A percentile compares a stretch with the other conserved stretches of the same genome.
phyloP scores from a whole-genome alignment of 2,113 vertebrate species.

The Stigmatopora nigra region DNA sequence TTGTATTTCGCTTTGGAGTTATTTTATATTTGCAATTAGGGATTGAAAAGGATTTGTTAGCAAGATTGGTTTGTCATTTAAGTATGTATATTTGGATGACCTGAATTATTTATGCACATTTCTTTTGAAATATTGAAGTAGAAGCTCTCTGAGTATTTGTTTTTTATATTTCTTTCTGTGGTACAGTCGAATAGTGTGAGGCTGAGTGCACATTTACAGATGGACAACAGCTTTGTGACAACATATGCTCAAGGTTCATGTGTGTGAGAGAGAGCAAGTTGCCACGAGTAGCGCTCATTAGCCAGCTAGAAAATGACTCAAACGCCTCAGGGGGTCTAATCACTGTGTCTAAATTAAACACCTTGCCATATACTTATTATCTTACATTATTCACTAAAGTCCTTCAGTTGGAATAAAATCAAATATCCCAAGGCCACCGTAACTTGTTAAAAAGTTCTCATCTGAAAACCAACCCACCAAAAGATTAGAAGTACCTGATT shows the following conservation, averaged over 20 bases:
- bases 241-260: not conserved
- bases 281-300: constrained; percentile 41
- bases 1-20: too few relatives aligned
- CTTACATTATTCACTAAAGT: constrained; percentile 12
- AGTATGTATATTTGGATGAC: too few relatives aligned
- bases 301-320: constrained; percentile 17
- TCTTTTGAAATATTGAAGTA: too few relatives aligned
- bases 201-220: not conserved
- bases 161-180: not conserved
- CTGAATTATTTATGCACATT: too few relatives aligned
- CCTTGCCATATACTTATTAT: constrained; percentile 12
- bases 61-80: too few relatives aligned
- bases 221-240: not conserved
- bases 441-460: too few relatives aligned
- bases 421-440: not conserved
- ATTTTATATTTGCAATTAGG: too few relatives aligned
- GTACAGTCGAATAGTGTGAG: constrained; percentile 3
- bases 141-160: too few relatives aligned
- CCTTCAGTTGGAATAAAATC: constrained; percentile 7
- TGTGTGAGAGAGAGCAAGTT: constrained; percentile 15
- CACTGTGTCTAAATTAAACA: constrained; percentile 39
- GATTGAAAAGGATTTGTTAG: too few relatives aligned
- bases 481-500: too few relatives aligned
- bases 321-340: constrained; percentile 35
- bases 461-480: too few relatives aligned